Evolutionary conservation across 2,113 vertebrate species (phyloP).

Genomic region (Grus americana): DNA sequence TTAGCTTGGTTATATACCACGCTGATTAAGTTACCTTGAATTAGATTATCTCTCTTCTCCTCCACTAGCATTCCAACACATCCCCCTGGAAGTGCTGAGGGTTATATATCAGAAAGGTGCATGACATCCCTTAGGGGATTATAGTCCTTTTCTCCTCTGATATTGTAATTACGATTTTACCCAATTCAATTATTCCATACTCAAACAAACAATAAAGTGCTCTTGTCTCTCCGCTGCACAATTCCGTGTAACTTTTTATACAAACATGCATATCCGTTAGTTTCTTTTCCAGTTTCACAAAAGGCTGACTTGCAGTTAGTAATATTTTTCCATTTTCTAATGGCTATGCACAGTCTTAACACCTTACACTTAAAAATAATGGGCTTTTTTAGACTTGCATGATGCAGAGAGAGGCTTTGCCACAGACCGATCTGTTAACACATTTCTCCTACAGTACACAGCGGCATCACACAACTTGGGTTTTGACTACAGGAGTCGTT

Average conservation of each 20-base stretch:
- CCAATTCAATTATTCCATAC: neutral
- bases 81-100: neutral
- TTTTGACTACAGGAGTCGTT: neutral
- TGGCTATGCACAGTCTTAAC: neutral
- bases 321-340: neutral
- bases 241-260: neutral
- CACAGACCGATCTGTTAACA: neutral
- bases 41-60: neutral
- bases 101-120: neutral
- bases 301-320: neutral
- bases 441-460: neutral
- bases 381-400: neutral
- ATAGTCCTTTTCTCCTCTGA: neutral
- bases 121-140: neutral
- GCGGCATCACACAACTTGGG: neutral
- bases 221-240: neutral
- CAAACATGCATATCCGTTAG: neutral
- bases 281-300: neutral
- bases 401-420: neutral
- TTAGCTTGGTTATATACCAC: neutral
- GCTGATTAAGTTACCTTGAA: constrained; percentile 20
- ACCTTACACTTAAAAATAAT: neutral
- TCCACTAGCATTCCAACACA: neutral
- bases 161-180: neutral
- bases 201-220: neutral